phyloP scores from a whole-genome alignment of 2,797 vertebrate genomes.

The Leuciscus waleckii region DNA sequence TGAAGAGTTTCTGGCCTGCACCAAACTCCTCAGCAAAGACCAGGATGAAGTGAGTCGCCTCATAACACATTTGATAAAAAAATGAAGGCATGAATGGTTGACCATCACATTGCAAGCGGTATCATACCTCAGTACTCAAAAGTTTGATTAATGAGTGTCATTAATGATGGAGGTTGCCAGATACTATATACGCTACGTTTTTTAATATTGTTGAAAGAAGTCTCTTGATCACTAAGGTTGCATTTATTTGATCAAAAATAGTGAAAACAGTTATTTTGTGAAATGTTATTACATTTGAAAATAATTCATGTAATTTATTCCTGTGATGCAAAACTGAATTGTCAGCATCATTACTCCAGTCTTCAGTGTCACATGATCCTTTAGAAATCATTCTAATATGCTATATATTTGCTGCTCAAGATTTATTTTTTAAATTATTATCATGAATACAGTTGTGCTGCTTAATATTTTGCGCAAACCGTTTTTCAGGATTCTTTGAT shows the following conservation, averaged over 20 bases:
- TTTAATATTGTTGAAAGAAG: background rate
- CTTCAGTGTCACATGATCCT: too few species aligned
- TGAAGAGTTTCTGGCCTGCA: constrained; percentile 90
- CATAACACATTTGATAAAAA: background rate
- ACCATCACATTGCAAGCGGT: background rate
- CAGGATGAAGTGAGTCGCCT: constrained; percentile 86
- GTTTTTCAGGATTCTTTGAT: too few species aligned
- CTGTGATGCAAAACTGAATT: too few species aligned
- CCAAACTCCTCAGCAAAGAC: constrained; percentile 91
- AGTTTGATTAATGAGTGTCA: background rate
- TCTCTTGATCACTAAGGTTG: background rate
- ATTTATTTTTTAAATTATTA: too few species aligned
- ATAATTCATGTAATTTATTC: too few species aligned
- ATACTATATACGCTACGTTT: background rate
- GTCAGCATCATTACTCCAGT: too few species aligned
- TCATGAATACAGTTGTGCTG: too few species aligned
- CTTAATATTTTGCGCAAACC: too few species aligned
- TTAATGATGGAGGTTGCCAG: background rate
- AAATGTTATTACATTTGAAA: too few species aligned
- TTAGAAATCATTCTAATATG: background rate
- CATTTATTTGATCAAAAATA: background rate
- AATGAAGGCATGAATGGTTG: background rate
- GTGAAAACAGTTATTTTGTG: too few species aligned
- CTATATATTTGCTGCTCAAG: too few species aligned
- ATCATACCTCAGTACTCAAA: background rate